Percentiles rank a stretch among this genome's conserved stretches.
Conservation (phyloP, 2,113 vertebrate species). For the Thunnus thynnus region DNA sequence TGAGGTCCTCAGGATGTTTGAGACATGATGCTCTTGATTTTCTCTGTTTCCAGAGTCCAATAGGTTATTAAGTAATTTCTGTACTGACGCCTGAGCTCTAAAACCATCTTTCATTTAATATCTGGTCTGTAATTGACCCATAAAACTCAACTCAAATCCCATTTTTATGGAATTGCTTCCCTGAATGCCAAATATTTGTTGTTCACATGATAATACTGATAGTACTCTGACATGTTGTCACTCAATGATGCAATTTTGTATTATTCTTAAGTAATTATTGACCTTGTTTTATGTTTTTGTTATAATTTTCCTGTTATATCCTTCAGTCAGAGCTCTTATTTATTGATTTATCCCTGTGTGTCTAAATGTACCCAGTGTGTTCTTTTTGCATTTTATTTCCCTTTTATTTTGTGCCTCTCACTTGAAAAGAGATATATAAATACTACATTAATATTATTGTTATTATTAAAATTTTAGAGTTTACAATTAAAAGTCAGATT, state of each 20-base stretch:
- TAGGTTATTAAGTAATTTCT: background rate
- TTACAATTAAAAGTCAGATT: no score
- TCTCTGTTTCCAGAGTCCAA: background rate
- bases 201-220: background rate
- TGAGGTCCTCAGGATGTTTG: constrained; percentile 38
- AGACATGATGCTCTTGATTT: constrained; percentile 18
- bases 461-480: no score
- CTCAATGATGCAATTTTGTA: background rate
- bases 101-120: background rate
- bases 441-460: no score
- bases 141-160: no score
- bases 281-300: background rate
- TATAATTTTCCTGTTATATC: no score
- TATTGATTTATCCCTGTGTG: no score
- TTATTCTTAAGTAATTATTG: background rate
- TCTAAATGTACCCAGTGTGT: no score
- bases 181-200: background rate
- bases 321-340: no score
- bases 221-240: background rate
- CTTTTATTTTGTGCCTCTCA: no score
- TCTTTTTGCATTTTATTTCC: no score
- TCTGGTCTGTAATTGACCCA: background rate
- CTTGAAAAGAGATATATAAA: no score
- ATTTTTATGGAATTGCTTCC: background rate
- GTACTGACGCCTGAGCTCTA: background rate